Base-by-base conservation (phyloP, 1,140 invertebrate genomes). In the Antheraea mylitta region DNA sequence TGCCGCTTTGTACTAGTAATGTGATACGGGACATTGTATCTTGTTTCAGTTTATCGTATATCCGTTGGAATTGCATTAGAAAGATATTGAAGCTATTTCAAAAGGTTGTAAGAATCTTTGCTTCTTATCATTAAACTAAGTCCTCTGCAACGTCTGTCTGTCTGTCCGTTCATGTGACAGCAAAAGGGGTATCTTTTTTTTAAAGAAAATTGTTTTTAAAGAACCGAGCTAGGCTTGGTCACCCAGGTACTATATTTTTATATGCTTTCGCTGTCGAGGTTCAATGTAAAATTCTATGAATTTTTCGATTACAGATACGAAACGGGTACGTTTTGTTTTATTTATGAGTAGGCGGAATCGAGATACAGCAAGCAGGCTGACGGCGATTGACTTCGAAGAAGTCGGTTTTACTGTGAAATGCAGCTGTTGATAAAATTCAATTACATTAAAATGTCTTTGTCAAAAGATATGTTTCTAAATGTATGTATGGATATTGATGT, bases 281-380 rank as follows among this genome's bases (percentile, higher is more conserved):
- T 13, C 45, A 7, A 22, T 63, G 19, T 37, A 37, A 63, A 63
- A 63, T 63, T 63, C 61, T 30, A 7, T 63, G 30, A 63, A 63
- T 63, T 37, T 63, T 37, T 63, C 30, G 61, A 37, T 63, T 37
- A 63, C 18, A 19, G 18, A 60, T 37, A 37, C 30, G 61, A 37
- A 37, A 36, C 30, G 61, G 16, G 45, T 53, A 16, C 6, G 45
- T 37, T 13, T 63, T 63, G 61, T 63, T 63, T 63, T 63, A 63
- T 63, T 63, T 63, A 63, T 63, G 9, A 63, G 22, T 63, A 37
- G 30, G 37, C 18, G 61, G 61, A 22, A 63, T n/a, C 30, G 22
- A 63, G 61, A 63, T 63, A 37, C 61, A 63, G 61, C 13, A 36
- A 13, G 45, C 9, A 10, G 22, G 22, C 22, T 30, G 22, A 30